These are phyloP conservation scores for Tadarida brasiliensis DNA, from an alignment of 2,797 vertebrate genomes.

Conservation along the genomic window DNA sequence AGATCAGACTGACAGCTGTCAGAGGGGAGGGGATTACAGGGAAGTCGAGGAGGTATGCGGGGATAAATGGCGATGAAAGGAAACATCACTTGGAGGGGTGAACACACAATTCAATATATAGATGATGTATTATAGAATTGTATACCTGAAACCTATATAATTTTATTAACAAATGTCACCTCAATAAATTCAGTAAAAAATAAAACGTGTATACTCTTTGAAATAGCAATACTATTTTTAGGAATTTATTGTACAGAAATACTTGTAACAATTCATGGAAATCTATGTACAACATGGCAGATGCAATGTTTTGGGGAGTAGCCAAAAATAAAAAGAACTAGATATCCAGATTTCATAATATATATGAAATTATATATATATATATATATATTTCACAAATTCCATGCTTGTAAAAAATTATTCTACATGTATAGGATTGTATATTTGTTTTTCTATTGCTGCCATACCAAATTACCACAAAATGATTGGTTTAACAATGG, in stretches of 20 bases:
- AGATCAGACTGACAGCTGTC: too few relatives aligned
- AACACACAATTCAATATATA: too few relatives aligned
- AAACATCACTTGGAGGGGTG: too few relatives aligned
- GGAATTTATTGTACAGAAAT: not conserved
- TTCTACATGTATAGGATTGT: not conserved
- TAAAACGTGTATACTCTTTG: not conserved
- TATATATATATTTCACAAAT: not conserved
- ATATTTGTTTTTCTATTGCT: not conserved
- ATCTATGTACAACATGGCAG: accelerated
- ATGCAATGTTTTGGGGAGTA: not conserved
- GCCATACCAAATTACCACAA: not conserved
- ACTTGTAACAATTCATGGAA: not conserved
- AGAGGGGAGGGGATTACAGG: too few relatives aligned
- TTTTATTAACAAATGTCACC: too few relatives aligned
- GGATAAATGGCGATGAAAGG: too few relatives aligned
- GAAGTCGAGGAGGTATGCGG: too few relatives aligned
- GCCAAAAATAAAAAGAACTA: not conserved
- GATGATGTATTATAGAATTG: too few relatives aligned
- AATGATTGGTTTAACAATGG: not conserved
- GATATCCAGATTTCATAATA: not conserved
- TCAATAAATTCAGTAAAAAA: too few relatives aligned
- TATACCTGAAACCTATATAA: too few relatives aligned
- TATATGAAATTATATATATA: not conserved
- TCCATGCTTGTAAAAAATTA: not conserved
- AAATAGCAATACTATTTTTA: not conserved